Evolutionary conservation across 2,797 vertebrate species (phyloP).

Genomic region (Bucorvus abyssinicus): DNA sequence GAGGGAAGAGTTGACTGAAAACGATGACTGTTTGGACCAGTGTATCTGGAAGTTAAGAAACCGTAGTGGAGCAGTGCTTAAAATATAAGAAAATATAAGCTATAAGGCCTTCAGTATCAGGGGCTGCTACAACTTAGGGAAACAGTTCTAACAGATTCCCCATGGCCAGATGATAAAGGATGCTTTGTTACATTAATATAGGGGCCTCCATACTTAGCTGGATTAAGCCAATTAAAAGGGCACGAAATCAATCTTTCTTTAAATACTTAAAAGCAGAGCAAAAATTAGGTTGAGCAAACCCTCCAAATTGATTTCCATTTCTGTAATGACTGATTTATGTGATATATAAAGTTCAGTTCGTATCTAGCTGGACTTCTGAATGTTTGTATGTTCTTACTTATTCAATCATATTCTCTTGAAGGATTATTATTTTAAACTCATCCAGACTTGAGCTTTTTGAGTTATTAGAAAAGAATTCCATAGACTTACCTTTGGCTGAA

Average conservation of each 20-base stretch:
- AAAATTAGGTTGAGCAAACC: constrained; percentile 39
- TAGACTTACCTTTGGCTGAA: constrained; percentile 64
- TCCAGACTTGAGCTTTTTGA: constrained; percentile 71
- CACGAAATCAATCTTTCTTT: constrained; percentile 58
- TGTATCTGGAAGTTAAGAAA: neutral
- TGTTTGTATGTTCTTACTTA: constrained; percentile 52
- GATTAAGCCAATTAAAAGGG: constrained; percentile 59
- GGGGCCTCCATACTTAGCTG: constrained; percentile 20
- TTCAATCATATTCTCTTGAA: constrained; percentile 63
- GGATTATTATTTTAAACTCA: constrained; percentile 72
- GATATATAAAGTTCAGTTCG: constrained; percentile 53
- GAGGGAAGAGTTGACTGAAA: neutral
- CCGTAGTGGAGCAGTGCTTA: neutral
- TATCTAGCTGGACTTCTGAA: constrained; percentile 45
- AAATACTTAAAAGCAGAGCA: constrained; percentile 56
- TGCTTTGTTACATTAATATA: constrained; percentile 33
- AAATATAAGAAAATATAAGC: neutral
- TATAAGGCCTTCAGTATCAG: neutral
- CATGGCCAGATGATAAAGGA: neutral
- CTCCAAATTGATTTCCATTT: constrained; percentile 62
- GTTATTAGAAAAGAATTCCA: constrained; percentile 67
- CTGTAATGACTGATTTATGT: constrained; percentile 61
- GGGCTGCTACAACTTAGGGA: neutral
- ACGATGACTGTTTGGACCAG: neutral
- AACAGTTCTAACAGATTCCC: neutral